Conservation (phyloP, 2,888 invertebrate species). For the Halictus quadricinctus region DNA sequence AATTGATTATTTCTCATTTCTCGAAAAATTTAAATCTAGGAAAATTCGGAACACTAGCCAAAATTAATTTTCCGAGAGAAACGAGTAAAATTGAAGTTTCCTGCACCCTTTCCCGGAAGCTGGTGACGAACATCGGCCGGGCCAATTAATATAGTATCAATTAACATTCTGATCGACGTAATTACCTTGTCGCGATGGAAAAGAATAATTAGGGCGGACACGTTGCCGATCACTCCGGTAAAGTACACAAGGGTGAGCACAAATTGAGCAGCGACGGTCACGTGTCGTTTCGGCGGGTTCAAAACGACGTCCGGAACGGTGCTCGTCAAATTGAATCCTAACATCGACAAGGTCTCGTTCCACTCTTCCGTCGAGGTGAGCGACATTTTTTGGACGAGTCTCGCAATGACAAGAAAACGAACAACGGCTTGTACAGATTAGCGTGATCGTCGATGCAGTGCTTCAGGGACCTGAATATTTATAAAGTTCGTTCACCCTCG, state of each 20-base stretch:
- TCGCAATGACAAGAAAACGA: neutral
- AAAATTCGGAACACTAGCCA: no score
- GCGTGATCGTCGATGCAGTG: conserved; percentile 25
- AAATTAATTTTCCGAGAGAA: neutral
- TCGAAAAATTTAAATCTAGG: no score
- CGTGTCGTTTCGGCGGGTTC: conserved; percentile 65
- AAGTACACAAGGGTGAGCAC: conserved; percentile 85
- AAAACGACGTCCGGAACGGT: conserved; percentile 40
- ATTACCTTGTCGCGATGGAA: conserved; percentile 86
- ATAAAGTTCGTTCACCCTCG: conserved; percentile 15
- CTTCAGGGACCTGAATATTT: conserved; percentile 52
- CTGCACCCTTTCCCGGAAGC: neutral
- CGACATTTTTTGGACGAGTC: conserved; percentile 45
- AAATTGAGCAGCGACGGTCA: conserved; percentile 74
- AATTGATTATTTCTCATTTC: no score
- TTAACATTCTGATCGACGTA: neutral
- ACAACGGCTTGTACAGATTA: neutral
- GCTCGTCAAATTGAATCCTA: conserved; percentile 52
- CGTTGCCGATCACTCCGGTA: conserved; percentile 89
- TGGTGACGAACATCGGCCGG: no score
- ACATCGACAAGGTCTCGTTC: conserved; percentile 61
- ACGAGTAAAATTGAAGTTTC: neutral
- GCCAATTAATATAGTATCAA: neutral
- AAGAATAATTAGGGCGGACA: conserved; percentile 89
- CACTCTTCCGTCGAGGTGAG: conserved; percentile 49